Evolutionary conservation across 1,140 invertebrate species (phyloP), one percentile per base, ranked within the genome.

Genomic region (Apis cerana): DNA sequence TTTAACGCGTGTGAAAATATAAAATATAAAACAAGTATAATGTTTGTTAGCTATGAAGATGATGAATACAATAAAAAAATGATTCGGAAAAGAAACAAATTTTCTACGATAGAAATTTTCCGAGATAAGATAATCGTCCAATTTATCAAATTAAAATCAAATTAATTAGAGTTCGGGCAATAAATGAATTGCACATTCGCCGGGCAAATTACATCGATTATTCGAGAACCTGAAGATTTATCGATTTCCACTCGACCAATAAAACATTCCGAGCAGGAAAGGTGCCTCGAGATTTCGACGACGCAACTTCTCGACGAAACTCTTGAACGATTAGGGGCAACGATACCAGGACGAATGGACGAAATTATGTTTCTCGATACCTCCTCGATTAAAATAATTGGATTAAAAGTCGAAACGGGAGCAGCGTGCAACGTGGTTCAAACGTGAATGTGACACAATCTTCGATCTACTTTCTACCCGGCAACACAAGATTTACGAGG

Each of bases 371-470:
- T 67, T 7, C 11, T 23, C 67, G 75, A 82, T 70, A 62, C 48
- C 17, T 21, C 3, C 4, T 61, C 58, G 80, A 70, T 78, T 70
- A 78, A 82, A 82, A 77, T 82, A 82, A 82, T 82, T 82, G 81
- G 81, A 82, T 78, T 77, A 71, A 77, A 82, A 78, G 75, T 69
- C 62, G 65, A 76, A 82, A 82, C 27, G 75, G 67, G 67, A 62
- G 67, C 75, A 69, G 50, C 75, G 27, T 54, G 80, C 27, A 54
- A 70, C 75, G 68, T 33, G 71, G 56, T 64, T 83, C 65, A 64
- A 86, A 71, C 61, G 58, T 8, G 85, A 86, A 86, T 67, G 74
- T 75, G 85, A 87, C 85, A 52, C 77, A 87, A 87, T 87, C 86
- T 87, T 80, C 76, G 82, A 87, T 87, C 86, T 84, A 64, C 82